Base-by-base conservation (phyloP, 1,140 invertebrate species). In the Harlomillsia oculata region DNA sequence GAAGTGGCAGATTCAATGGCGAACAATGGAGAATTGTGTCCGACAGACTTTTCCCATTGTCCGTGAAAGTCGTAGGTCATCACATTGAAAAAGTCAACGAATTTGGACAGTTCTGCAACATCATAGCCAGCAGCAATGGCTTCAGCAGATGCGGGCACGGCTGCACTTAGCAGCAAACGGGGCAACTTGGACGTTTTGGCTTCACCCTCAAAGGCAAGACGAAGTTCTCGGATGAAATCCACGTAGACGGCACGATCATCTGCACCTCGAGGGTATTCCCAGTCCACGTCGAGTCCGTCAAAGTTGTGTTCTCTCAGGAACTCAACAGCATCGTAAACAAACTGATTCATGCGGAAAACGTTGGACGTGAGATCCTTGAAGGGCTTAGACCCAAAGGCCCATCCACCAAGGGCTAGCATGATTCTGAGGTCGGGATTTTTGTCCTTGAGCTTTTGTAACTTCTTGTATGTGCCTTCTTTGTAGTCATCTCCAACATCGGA, bases 31-130 rank as follows among this genome's bases (percentile, higher is more conserved):
- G 87, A 87, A 72, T 93, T 93, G 71, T 94, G 90, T 2, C 90
- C 89, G 13, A 93, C 88, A 67, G 87, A 85, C 62, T 87, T 76
- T 69, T 93, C 89, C 89, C 89, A 93, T 67, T 89, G 86, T 0
- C 89, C 89, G 68, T 93, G 89, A 76, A 93, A 93, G 69, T 94
- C 91, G 65, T 93, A 95, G 1, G 89, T 91, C 89, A 94, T 93
- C 4, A 94, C 82, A 68, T 93, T 94, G 67, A 95, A 89, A 67
- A 88, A 91, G 72, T 95, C 90, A 63, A 94, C 72, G 67, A 90
- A 93, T 75, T 94, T 93, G 28, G 89, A 87, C 53, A 95, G 89
- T 75, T 94, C 90, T 1, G 87, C 84, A 5, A 94, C 89, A 66
- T 94, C 89, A 66, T 92, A 92, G n/a, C 90, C 90, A 45, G 88